A percentile compares a stretch with the other conserved stretches of the same genome.
phyloP scores from a whole-genome alignment of 1,140 invertebrate genomes.

The Zaprionus capensis region DNA sequence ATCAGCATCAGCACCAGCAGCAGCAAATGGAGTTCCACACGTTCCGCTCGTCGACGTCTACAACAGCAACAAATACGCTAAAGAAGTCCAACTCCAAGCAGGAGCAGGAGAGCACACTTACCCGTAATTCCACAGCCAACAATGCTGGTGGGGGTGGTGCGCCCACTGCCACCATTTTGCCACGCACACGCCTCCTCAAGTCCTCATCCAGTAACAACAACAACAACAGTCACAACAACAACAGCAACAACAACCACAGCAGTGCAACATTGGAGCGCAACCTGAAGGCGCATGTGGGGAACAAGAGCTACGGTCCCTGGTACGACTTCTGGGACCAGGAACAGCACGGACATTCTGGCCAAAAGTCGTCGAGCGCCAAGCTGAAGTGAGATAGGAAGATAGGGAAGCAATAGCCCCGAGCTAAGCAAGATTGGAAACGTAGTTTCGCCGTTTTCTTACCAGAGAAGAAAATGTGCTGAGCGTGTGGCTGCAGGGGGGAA shows the following conservation, averaged over 20 bases:
- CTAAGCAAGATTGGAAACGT: not conserved
- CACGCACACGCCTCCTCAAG: constrained; percentile 88
- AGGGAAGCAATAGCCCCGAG: constrained; percentile 48
- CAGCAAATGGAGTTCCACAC: constrained; percentile 85
- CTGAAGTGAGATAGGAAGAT: constrained; percentile 52
- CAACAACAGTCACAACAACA: constrained; percentile 47
- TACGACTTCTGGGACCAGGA: constrained; percentile 91
- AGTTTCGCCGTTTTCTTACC: constrained; percentile 84
- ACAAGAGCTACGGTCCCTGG: constrained; percentile 93
- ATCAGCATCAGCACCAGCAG: constrained; percentile 78
- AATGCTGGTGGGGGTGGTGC: constrained; percentile 54
- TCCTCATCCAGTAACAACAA: constrained; percentile 66
- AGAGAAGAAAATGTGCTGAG: constrained; percentile 71
- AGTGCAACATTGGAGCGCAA: constrained; percentile 75
- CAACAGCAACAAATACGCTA: constrained; percentile 57
- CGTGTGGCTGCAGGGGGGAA: constrained; percentile 28
- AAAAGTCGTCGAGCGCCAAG: constrained; percentile 73
- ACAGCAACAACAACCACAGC: constrained; percentile 65
- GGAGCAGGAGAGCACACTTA: constrained; percentile 71
- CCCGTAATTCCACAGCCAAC: constrained; percentile 60
- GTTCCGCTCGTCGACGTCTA: constrained; percentile 78
- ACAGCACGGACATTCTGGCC: constrained; percentile 67
- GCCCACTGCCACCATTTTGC: constrained; percentile 86
- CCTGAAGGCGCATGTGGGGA: constrained; percentile 66
- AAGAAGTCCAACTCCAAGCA: constrained; percentile 66